Base-by-base conservation (phyloP, 2,888 invertebrate genomes). In the Maniola hyperantus region DNA sequence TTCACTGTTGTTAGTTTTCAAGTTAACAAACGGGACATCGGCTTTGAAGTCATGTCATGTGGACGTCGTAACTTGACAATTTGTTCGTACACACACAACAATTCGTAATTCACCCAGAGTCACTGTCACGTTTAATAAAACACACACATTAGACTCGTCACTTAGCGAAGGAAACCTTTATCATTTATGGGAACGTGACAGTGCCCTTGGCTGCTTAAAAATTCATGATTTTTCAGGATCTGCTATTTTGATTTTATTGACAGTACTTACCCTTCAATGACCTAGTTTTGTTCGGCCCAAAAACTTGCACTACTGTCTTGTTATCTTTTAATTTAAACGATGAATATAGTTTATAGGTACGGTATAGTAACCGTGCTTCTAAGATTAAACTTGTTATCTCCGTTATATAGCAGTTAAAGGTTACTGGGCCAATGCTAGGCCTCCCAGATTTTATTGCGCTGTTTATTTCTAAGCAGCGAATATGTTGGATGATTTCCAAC, bases 381-480 rank as follows among this genome's bases (percentile, higher is more conserved):
- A 20, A 36, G 57, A 57, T 57, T 57, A 57, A 48, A 57, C 42
- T 57, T 26, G 57, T 57, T 57, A 57, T 57, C 57, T 42, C 57
- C 13, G 18, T 42, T 11, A 39, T 10, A 36, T 11, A 57, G 42
- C 39, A 57, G 57, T 57, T 57, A 57, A 57, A 57, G 57, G 65
- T 65, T 46, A 65, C 60, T 65, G 44, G 65, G 65, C 60, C 60
- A 46, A 57, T 57, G 57, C 20, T 39, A 57, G 39, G 57, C 42
- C 57, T 42, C 20, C 57, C 42, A 42, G 57, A 57, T 57, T 57
- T 18, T 57, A 57, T 57, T 57, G 57, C 57, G 57, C 42, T 20
- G 57, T 57, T 13, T 42, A 46, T 46, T 46, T 59, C 46, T 59
- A 33, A 33, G 42, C 57, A 42, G 6, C 57, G 39, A 39, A 39